Evolutionary conservation across 2,888 invertebrate species (phyloP).

Genomic region (Hirtodrosophila trivittata): DNA sequence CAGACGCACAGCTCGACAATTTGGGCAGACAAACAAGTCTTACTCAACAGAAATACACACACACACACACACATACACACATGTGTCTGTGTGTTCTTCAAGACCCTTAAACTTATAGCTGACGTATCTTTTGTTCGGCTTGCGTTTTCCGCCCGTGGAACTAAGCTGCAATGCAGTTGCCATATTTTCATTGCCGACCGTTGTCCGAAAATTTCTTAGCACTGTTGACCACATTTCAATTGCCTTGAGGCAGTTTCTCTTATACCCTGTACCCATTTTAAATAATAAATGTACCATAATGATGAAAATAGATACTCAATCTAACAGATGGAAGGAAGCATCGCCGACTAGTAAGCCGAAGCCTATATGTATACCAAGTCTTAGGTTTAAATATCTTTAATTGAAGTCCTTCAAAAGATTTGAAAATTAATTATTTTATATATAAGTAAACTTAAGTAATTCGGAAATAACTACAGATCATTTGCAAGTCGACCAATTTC

Average conservation of each 20-base stretch:
- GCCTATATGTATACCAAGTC: too few relatives aligned
- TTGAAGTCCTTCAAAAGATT: too few relatives aligned
- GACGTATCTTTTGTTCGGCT: constrained; percentile 48
- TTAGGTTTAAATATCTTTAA: too few relatives aligned
- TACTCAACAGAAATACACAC: constrained; percentile 8
- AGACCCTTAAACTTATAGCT: constrained; percentile 36
- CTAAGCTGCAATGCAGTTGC: constrained; percentile 73
- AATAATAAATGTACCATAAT: too few relatives aligned
- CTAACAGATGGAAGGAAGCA: too few relatives aligned
- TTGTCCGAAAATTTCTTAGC: constrained; percentile 33
- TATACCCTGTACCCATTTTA: too few relatives aligned
- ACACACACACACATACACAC: neutral
- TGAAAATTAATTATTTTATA: too few relatives aligned
- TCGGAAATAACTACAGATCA: too few relatives aligned
- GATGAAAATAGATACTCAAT: too few relatives aligned
- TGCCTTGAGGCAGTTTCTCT: constrained; percentile 8
- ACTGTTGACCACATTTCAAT: constrained; percentile 47
- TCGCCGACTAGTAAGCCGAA: too few relatives aligned
- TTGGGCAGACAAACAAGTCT: constrained; percentile 22
- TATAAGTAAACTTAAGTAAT: too few relatives aligned
- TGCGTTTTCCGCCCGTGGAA: constrained; percentile 26
- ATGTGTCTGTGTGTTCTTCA: neutral
- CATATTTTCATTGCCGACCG: constrained; percentile 56
- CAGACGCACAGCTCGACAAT: constrained; percentile 14
- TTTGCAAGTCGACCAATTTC: too few relatives aligned